These are phyloP conservation scores for Craterocephalus amniculus DNA, from an alignment of 2,797 vertebrate species.

Conservation along the genomic window DNA sequence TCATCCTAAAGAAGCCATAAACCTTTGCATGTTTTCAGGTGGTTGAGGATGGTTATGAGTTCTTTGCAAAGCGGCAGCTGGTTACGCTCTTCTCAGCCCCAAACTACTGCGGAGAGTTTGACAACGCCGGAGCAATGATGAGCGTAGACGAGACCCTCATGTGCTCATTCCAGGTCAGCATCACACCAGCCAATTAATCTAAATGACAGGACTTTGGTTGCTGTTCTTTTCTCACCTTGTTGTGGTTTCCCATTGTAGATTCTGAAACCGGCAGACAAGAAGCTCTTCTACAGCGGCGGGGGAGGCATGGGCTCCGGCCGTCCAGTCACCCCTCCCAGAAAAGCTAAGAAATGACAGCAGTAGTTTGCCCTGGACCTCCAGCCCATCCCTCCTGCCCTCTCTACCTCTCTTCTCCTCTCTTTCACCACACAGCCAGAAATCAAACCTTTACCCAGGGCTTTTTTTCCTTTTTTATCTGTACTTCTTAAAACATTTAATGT, in stretches of 20 bases:
- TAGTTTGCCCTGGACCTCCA: conserved; percentile 63
- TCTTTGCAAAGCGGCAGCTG: conserved; percentile 87
- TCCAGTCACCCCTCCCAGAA: conserved; percentile 86
- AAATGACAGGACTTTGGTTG: not conserved
- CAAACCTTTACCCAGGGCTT: conserved; percentile 84
- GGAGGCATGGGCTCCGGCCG: conserved; percentile 80
- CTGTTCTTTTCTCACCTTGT: not conserved
- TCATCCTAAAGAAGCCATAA: not conserved
- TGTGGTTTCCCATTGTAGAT: conserved; percentile 68
- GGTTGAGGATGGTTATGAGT: conserved; percentile 87
- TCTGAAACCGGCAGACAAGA: conserved; percentile 87
- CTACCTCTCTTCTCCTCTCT: conserved; percentile 82
- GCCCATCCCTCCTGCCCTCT: conserved; percentile 77
- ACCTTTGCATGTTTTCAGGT: conserved; percentile 65
- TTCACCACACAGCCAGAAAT: conserved; percentile 83
- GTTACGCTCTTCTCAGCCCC: conserved; percentile 87
- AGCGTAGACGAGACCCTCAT: conserved; percentile 88
- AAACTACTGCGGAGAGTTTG: conserved; percentile 87
- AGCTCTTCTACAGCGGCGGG: conserved; percentile 80
- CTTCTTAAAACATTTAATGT: conserved; percentile 82
- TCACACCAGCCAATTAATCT: not conserved
- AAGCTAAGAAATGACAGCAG: conserved; percentile 87
- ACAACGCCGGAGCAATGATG: conserved; percentile 88
- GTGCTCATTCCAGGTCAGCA: conserved; percentile 87
- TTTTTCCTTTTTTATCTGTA: conserved; percentile 81